These are phyloP conservation scores for Poeciliopsis turneri DNA, from an alignment of 2,797 vertebrate genomes.

Conservation along the genomic window DNA sequence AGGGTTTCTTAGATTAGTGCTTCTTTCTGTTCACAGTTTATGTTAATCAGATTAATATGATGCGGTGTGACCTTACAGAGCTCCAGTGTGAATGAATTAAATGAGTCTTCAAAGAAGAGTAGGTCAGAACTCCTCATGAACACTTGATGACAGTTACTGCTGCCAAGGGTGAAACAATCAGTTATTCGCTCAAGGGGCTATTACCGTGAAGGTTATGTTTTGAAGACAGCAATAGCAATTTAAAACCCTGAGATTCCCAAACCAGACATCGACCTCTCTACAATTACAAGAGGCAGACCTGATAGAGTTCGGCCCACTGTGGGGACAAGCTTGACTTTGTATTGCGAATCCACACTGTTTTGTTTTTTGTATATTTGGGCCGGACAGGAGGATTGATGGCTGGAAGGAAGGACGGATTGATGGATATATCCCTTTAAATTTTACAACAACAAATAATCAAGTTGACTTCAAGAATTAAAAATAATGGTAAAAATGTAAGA, in stretches of 20 bases:
- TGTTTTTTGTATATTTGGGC: background rate
- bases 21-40: background rate
- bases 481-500: background rate
- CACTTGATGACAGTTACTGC: background rate
- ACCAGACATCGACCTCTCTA: background rate
- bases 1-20: background rate
- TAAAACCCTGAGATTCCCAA: background rate
- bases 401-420: background rate
- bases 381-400: background rate
- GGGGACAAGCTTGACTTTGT: background rate
- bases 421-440: background rate
- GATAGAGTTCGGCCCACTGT: background rate
- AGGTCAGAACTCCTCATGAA: background rate
- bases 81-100: background rate
- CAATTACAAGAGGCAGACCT: background rate
- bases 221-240: background rate
- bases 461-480: background rate
- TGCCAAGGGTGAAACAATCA: background rate
- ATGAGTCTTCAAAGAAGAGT: background rate
- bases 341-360: background rate
- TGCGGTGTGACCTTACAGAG: background rate
- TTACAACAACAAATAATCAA: background rate
- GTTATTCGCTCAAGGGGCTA: background rate
- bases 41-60: background rate
- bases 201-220: background rate